A percentile compares a stretch with the other conserved stretches of the same genome.
Conservation (phyloP, 2,113 vertebrate genomes). For the Dascyllus trimaculatus region DNA sequence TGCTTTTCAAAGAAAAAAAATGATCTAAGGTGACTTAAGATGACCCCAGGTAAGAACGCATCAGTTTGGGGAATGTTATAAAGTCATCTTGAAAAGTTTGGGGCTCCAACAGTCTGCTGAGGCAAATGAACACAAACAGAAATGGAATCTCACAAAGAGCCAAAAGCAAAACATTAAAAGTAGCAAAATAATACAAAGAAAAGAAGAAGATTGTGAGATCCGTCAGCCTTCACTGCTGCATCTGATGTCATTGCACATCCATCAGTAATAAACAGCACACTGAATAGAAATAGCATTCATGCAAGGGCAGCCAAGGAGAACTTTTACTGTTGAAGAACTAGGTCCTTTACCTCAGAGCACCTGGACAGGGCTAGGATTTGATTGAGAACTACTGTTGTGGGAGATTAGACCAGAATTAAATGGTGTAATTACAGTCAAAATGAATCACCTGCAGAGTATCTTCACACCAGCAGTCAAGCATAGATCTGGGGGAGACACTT, state of each 20-base stretch:
- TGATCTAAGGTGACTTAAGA: conserved; percentile 14
- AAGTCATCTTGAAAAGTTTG: conserved; percentile 20
- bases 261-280: conserved; percentile 40
- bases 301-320: conserved; percentile 5
- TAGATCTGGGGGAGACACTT: background rate
- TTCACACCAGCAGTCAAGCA: no score
- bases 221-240: background rate
- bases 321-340: conserved; percentile 21
- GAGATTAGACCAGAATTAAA: background rate
- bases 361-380: background rate
- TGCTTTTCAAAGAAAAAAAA: conserved; percentile 19
- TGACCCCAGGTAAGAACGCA: conserved; percentile 7
- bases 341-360: conserved; percentile 20
- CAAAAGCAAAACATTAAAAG: conserved; percentile 33
- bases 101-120: background rate
- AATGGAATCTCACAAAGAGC: conserved; percentile 19
- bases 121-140: conserved; percentile 39
- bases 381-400: background rate
- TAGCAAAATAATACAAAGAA: conserved; percentile 10
- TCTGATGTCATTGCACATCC: conserved; percentile 48
- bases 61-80: conserved; percentile 15
- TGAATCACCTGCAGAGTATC: background rate
- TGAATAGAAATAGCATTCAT: conserved; percentile 43
- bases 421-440: background rate
- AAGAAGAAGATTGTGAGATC: background rate